Conservation (phyloP, 2,113 vertebrate species). For the Mesembrinibis cayennensis region DNA sequence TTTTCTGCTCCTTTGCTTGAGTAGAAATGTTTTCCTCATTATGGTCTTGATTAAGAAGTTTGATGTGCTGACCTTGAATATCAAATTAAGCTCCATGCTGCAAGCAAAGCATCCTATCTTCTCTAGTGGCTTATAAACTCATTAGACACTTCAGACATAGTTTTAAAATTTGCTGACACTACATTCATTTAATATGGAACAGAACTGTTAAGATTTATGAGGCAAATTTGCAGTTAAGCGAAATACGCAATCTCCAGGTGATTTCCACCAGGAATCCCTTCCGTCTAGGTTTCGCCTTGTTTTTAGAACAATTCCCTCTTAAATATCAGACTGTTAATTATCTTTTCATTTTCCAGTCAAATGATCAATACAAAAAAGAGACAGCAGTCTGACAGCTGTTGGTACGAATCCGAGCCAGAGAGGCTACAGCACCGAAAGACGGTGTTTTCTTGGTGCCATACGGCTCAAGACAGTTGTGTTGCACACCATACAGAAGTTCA, state of each 20-base stretch:
- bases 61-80: conserved; percentile 63
- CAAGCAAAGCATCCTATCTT: conserved; percentile 61
- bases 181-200: conserved; percentile 10
- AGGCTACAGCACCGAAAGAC: not conserved
- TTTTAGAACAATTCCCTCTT: not conserved
- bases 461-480: not conserved
- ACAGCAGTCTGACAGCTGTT: not conserved
- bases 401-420: not conserved
- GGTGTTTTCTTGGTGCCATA: not conserved
- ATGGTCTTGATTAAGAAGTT: conserved; percentile 56
- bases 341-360: conserved; percentile 23
- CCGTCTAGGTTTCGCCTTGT: not conserved
- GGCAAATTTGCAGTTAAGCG: not conserved
- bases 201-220: conserved; percentile 17
- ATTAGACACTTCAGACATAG: conserved; percentile 46
- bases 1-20: not conserved
- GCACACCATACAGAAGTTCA: conserved; percentile 13
- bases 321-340: not conserved
- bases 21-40: conserved; percentile 32
- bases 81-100: conserved; percentile 54
- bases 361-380: not conserved
- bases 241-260: not conserved
- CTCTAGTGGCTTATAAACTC: conserved; percentile 67
- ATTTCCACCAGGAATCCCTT: conserved; percentile 10
- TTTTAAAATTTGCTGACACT: conserved; percentile 45